phyloP scores from a whole-genome alignment of 2,888 invertebrate species.

The Fissipunctia ypsillon region DNA sequence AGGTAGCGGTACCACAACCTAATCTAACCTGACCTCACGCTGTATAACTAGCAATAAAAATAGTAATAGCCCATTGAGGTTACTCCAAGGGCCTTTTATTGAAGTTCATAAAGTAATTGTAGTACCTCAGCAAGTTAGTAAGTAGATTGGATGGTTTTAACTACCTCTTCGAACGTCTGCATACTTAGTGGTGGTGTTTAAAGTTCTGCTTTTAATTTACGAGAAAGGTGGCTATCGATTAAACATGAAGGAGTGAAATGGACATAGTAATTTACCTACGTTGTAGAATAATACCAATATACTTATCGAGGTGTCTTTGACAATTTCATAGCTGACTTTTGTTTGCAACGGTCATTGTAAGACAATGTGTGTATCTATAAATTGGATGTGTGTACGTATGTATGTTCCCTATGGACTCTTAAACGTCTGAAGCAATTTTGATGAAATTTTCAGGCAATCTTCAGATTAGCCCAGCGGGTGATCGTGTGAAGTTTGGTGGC shows the following conservation, averaged over 20 bases:
- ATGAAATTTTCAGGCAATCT: too few relatives aligned
- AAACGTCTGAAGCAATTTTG: too few relatives aligned
- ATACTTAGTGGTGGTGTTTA: slow-evolving; percentile 15
- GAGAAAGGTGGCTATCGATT: background rate
- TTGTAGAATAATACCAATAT: too few relatives aligned
- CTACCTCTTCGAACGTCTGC: slow-evolving; percentile 24
- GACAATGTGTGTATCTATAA: too few relatives aligned
- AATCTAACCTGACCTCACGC: slow-evolving; percentile 58
- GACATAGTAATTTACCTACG: too few relatives aligned
- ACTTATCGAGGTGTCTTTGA: background rate
- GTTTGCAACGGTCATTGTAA: background rate
- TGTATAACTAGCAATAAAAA: slow-evolving; percentile 57
- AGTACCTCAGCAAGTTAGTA: slow-evolving; percentile 37
- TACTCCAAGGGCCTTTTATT: slow-evolving; percentile 58
- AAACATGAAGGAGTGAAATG: background rate
- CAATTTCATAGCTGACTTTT: background rate
- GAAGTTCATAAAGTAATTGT: slow-evolving; percentile 62
- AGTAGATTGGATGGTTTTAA: slow-evolving; percentile 54
- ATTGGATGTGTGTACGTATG: too few relatives aligned
- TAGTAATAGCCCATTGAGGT: slow-evolving; percentile 59
- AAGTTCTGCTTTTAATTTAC: slow-evolving; percentile 29
- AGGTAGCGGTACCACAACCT: slow-evolving; percentile 30
- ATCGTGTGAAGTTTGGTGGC: too few relatives aligned
- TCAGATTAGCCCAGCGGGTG: too few relatives aligned
- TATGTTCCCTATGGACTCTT: too few relatives aligned